Evolutionary conservation across 2,888 invertebrate species (phyloP).

Genomic region (Norana najaformis): DNA sequence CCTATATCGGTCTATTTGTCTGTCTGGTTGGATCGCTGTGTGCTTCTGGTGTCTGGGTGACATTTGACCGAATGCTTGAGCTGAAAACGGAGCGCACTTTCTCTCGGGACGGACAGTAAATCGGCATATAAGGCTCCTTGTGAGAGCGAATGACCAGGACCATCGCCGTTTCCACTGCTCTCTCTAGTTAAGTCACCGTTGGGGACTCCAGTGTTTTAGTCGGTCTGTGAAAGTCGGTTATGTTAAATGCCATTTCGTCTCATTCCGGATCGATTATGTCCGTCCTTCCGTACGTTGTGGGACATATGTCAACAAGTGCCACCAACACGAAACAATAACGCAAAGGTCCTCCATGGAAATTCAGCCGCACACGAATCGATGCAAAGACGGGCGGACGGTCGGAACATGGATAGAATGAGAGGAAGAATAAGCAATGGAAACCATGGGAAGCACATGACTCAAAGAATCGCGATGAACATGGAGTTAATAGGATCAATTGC

Average conservation of each 20-base stretch:
- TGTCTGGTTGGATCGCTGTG: neutral
- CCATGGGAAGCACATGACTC: too few relatives aligned
- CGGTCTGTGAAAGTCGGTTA: too few relatives aligned
- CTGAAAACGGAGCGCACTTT: neutral
- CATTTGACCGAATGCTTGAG: neutral
- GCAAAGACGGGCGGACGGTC: too few relatives aligned
- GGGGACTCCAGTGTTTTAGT: neutral
- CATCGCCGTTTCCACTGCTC: neutral
- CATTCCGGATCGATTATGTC: neutral
- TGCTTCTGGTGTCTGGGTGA: neutral
- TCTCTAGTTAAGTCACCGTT: neutral
- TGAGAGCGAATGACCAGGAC: neutral
- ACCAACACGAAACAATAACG: too few relatives aligned
- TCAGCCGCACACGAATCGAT: too few relatives aligned
- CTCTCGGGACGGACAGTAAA: slow-evolving; percentile 3
- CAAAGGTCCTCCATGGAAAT: too few relatives aligned
- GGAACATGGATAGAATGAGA: too few relatives aligned
- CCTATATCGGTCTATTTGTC: neutral
- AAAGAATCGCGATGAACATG: too few relatives aligned
- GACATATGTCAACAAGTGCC: too few relatives aligned
- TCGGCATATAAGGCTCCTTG: neutral
- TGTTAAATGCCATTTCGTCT: neutral
- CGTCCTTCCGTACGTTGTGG: neutral
- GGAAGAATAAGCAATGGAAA: too few relatives aligned
- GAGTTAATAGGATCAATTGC: too few relatives aligned